A percentile compares a stretch with the other conserved stretches of the same genome.
phyloP scores from a whole-genome alignment of 2,797 vertebrate species.

The Vireo griseus region DNA sequence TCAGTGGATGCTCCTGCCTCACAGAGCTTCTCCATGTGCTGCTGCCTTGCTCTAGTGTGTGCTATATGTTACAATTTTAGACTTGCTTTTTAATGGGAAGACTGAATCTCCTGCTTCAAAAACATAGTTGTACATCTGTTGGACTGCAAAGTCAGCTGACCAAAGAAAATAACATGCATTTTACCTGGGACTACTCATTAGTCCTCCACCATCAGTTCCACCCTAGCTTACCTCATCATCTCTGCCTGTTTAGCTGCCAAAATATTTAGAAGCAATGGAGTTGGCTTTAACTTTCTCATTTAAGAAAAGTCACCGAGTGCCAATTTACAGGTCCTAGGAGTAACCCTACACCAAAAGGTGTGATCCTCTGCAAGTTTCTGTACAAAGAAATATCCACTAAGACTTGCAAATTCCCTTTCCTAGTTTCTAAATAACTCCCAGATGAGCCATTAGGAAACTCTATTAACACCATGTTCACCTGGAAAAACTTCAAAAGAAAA shows the following conservation, averaged over 20 bases:
- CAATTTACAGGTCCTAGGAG: neutral
- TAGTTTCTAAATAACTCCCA: slow-evolving; percentile 18
- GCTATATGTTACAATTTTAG: neutral
- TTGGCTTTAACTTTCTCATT: slow-evolving; percentile 7
- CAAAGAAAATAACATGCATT: neutral
- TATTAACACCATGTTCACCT: slow-evolving; percentile 39
- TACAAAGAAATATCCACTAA: slow-evolving; percentile 30
- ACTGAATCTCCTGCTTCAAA: neutral
- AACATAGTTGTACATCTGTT: neutral
- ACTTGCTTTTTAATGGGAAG: neutral
- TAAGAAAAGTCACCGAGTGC: neutral
- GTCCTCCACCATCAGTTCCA: neutral
- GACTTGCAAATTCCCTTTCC: slow-evolving; percentile 21
- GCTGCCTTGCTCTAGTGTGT: neutral
- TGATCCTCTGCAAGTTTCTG: neutral
- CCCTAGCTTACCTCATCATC: slow-evolving; percentile 4
- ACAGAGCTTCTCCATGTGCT: neutral
- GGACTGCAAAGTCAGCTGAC: neutral
- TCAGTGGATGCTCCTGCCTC: neutral
- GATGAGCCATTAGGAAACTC: slow-evolving; percentile 23
- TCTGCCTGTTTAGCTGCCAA: slow-evolving; percentile 5
- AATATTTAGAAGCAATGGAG: slow-evolving; percentile 9
- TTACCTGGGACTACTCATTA: neutral
- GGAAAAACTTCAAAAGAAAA: slow-evolving; percentile 51
- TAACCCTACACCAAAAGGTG: neutral